Evolutionary conservation across 2,113 vertebrate genomes (phyloP).

Genomic region (Eretmochelys imbricata): DNA sequence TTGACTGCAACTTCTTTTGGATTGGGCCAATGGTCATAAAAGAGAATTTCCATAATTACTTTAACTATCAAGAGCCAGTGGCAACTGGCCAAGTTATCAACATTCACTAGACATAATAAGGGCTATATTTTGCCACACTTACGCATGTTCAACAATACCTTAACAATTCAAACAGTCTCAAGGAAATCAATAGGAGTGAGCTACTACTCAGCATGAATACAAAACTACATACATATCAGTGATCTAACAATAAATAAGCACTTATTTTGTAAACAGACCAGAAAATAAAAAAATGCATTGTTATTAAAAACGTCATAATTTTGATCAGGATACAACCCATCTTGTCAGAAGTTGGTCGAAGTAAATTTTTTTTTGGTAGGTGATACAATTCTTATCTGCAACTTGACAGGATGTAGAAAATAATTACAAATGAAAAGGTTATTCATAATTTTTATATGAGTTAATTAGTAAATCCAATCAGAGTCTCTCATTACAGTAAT

Average conservation of each 20-base stretch:
- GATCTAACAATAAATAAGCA: neutral
- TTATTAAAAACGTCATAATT: neutral
- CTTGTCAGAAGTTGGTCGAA: slow-evolving; percentile 8
- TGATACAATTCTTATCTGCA: slow-evolving; percentile 72
- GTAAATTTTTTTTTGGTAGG: slow-evolving; percentile 19
- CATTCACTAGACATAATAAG: neutral
- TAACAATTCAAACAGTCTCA: neutral
- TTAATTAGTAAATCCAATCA: slow-evolving; percentile 95
- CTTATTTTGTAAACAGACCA: neutral
- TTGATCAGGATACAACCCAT: neutral
- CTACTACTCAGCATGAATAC: neutral
- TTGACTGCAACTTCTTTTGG: neutral
- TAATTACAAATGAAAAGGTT: slow-evolving; percentile 92
- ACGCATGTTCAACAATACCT: neutral
- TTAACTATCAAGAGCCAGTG: slow-evolving; percentile 8
- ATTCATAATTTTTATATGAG: slow-evolving; percentile 96
- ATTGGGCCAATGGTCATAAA: neutral
- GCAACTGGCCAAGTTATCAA: neutral
- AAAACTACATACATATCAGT: fast-evolving
- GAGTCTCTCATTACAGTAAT: slow-evolving; percentile 93
- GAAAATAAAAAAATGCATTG: neutral
- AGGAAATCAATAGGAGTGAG: neutral
- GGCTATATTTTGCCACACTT: neutral
- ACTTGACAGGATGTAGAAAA: slow-evolving; percentile 82
- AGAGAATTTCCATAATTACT: neutral